phyloP scores from a whole-genome alignment of 1,140 invertebrate species.

The Agraylea sexmaculata region DNA sequence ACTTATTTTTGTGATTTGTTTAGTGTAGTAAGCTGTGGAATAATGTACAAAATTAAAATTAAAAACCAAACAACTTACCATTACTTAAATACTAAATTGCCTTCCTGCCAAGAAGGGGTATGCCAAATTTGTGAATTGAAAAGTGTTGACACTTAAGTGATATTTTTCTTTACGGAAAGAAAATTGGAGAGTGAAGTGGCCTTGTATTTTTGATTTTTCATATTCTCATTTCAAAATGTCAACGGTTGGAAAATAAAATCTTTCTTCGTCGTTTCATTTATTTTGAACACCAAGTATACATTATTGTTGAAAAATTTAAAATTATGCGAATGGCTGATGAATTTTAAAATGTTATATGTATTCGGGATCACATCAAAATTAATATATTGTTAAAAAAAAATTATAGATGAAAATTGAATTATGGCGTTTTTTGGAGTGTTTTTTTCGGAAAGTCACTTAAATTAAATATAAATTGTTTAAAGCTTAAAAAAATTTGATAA shows the following conservation, averaged over 20 bases:
- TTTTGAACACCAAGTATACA: background rate
- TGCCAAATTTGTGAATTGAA: constrained; percentile 21
- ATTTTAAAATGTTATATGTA: constrained; percentile 7
- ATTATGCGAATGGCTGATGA: background rate
- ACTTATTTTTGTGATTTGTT: constrained; percentile 20
- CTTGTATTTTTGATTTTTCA: constrained; percentile 13
- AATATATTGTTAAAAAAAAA: constrained; percentile 13
- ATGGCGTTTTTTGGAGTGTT: constrained; percentile 12
- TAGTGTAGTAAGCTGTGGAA: constrained; percentile 18
- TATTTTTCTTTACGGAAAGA: constrained; percentile 14
- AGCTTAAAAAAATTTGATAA: constrained; percentile 5
- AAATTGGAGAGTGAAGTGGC: constrained; percentile 14
- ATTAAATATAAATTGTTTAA: constrained; percentile 13
- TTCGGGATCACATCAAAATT: constrained; percentile 17
- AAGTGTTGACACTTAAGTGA: constrained; percentile 16
- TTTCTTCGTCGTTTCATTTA: too few relatives aligned
- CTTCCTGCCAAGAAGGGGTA: constrained; percentile 22
- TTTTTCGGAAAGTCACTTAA: constrained; percentile 13
- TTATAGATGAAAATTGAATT: constrained; percentile 10
- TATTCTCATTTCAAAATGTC: too few relatives aligned
- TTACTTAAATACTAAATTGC: constrained; percentile 21
- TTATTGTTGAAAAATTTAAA: constrained; percentile 2
- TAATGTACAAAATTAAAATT: constrained; percentile 20
- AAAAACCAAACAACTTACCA: constrained; percentile 16
- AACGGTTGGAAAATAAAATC: too few relatives aligned